phyloP scores from a whole-genome alignment of 2,797 vertebrate genomes.

The Scolopax bukidnonensis region DNA sequence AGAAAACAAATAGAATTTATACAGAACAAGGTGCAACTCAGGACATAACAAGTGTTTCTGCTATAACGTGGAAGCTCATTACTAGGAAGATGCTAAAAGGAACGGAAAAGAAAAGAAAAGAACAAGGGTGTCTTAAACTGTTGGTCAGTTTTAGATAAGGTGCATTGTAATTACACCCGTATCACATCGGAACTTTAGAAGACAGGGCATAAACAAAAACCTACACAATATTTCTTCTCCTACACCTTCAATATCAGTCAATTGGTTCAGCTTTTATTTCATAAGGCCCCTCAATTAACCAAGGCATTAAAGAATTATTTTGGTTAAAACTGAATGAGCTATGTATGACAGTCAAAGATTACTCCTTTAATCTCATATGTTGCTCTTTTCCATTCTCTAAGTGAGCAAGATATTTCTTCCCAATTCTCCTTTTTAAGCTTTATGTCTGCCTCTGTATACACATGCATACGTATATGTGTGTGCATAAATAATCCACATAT shows the following conservation, averaged over 20 bases:
- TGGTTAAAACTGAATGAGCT: neutral
- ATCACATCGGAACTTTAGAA: neutral
- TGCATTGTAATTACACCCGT: neutral
- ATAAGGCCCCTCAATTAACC: neutral
- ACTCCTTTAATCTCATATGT: neutral
- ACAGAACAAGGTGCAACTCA: neutral
- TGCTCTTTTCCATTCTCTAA: neutral
- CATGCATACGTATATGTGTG: fast-evolving
- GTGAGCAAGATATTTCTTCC: neutral
- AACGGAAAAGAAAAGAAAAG: neutral
- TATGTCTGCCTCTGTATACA: neutral
- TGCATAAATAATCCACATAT: neutral
- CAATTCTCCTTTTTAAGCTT: neutral
- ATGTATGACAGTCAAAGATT: neutral
- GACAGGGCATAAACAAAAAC: neutral
- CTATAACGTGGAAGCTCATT: neutral
- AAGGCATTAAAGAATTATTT: neutral
- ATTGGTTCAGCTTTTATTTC: neutral
- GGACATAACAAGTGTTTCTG: neutral
- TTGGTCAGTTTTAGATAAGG: neutral
- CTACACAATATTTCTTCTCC: neutral
- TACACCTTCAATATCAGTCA: neutral
- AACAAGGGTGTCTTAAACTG: neutral
- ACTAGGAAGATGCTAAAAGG: neutral
- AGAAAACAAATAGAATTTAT: neutral